Conservation (phyloP, 2,113 vertebrate species). For the Crotalus viridis region DNA sequence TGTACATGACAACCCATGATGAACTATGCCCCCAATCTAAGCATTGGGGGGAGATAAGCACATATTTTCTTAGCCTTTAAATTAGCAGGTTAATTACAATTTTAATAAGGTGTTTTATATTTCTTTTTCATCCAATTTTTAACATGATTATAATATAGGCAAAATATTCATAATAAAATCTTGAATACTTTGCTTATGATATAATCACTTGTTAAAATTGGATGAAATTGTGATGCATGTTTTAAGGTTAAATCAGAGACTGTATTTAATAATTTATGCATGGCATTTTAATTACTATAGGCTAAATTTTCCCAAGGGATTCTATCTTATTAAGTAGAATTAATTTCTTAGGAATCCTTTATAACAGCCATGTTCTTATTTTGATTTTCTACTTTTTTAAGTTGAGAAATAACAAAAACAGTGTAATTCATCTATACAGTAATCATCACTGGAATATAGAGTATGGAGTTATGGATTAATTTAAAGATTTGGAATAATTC, state of each 20-base stretch:
- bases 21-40: background rate
- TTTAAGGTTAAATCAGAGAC: slow-evolving; percentile 1
- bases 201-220: background rate
- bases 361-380: background rate
- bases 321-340: background rate
- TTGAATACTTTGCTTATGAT: background rate
- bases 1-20: background rate
- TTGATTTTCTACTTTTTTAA: background rate
- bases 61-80: background rate
- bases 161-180: background rate
- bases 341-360: background rate
- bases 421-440: background rate
- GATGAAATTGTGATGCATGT: background rate
- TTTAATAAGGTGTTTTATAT: background rate
- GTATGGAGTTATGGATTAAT: background rate
- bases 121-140: background rate
- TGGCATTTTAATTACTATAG: background rate
- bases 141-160: background rate
- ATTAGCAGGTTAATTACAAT: background rate
- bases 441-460: background rate
- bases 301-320: slow-evolving; percentile 20
- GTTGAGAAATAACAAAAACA: background rate
- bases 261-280: background rate
- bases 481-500: slow-evolving; percentile 2
- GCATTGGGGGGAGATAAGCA: background rate